These are phyloP conservation scores for Vulpes vulpes DNA, from an alignment of 2,113 vertebrate species.

Conservation along the genomic window DNA sequence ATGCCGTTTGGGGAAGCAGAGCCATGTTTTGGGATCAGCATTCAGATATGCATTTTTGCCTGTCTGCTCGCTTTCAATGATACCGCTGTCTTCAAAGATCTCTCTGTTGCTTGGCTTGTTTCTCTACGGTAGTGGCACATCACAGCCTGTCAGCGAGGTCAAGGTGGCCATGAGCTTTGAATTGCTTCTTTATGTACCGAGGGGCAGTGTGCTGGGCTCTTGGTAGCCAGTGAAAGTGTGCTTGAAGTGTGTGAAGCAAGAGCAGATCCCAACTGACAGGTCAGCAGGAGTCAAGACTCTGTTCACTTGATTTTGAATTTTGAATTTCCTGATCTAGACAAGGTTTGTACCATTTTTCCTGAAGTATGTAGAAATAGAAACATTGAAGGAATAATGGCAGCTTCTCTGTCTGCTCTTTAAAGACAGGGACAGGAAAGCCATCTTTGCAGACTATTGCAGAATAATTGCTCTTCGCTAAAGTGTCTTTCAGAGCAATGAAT, in stretches of 20 bases:
- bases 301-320: slow-evolving; percentile 41
- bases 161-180: not conserved
- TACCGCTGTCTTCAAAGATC: not conserved
- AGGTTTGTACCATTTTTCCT: not conserved
- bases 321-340: not conserved
- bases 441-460: not conserved
- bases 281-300: not conserved
- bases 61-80: not conserved
- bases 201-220: not conserved
- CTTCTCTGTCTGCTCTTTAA: not conserved
- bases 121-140: not conserved
- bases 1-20: not conserved
- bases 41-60: not conserved
- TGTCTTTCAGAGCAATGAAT: not conserved
- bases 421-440: not conserved
- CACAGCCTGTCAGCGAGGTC: not conserved
- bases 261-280: not conserved
- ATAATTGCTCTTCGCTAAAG: slow-evolving; percentile 2
- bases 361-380: not conserved
- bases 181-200: not conserved
- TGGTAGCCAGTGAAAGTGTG: not conserved
- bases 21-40: not conserved
- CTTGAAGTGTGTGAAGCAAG: not conserved
- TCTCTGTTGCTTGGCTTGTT: not conserved
- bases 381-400: not conserved